A percentile compares a stretch with the other conserved stretches of the same genome.
Evolutionary conservation across 2,888 invertebrate species (phyloP).

Genomic region (Pachliopta kotzebuea): DNA sequence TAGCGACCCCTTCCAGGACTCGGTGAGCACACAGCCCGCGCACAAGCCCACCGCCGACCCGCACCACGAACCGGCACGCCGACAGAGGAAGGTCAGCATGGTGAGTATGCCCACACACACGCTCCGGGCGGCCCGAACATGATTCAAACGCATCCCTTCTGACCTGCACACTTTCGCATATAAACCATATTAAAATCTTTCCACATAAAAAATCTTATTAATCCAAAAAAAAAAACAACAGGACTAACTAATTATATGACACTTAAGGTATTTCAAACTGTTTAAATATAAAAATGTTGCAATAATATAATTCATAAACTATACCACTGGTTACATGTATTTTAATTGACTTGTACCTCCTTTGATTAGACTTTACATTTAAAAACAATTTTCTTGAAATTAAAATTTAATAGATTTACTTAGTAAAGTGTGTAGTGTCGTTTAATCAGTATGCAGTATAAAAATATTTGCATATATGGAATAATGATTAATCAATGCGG

Average conservation of each 20-base stretch:
- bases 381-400: no score
- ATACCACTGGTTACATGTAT: no score
- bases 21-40: constrained; percentile 90
- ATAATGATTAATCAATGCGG: neutral
- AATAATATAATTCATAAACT: no score
- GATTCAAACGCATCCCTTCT: constrained; percentile 43
- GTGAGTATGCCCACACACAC: constrained; percentile 83
- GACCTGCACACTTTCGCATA: constrained; percentile 6
- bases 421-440: constrained; percentile 10
- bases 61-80: constrained; percentile 74
- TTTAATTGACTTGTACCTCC: no score
- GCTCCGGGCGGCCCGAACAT: constrained; percentile 60
- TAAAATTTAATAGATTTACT: neutral
- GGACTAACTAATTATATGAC: no score
- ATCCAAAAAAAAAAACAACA: neutral
- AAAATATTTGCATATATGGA: neutral
- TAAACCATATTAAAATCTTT: neutral
- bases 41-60: constrained; percentile 81
- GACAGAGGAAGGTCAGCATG: constrained; percentile 94
- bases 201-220: neutral
- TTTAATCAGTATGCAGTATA: neutral
- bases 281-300: no score
- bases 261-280: no score
- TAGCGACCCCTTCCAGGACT: constrained; percentile 91
- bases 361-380: no score